These are phyloP conservation scores for Alfaro cultratus DNA, from an alignment of 2,797 vertebrate species.

Conservation along the genomic window DNA sequence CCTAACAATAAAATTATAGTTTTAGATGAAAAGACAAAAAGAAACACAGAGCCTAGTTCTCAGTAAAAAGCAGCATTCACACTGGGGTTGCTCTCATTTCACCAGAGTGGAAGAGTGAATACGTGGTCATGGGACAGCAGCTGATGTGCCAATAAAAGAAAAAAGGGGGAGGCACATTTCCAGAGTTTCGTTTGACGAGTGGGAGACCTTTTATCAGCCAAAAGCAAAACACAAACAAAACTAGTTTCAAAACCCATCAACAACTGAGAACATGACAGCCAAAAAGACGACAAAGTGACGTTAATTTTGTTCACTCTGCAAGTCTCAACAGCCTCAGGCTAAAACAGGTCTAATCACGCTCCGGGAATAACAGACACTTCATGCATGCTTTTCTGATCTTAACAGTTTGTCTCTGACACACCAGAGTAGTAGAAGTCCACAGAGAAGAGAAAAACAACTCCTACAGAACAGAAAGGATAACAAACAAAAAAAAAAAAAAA, in stretches of 20 bases:
- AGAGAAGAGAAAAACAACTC: constrained; percentile 4
- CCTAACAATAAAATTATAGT: background rate
- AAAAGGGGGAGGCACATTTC: constrained; percentile 38
- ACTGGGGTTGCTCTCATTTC: constrained; percentile 19
- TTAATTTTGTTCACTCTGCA: constrained; percentile 22
- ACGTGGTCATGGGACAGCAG: constrained; percentile 66
- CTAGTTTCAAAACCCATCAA: background rate
- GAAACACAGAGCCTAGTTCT: constrained; percentile 14
- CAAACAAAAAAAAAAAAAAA: background rate
- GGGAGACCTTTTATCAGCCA: constrained; percentile 2
- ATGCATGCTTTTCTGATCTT: constrained; percentile 37
- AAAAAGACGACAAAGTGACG: constrained; percentile 20
- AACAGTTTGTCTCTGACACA: constrained; percentile 32
- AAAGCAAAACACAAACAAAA: constrained; percentile 5
- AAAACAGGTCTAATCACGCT: constrained; percentile 68
- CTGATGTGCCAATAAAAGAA: constrained; percentile 47
- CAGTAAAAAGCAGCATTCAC: constrained; percentile 32
- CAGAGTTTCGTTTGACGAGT: constrained; percentile 24
- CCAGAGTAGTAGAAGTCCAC: constrained; percentile 14
- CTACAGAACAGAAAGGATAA: background rate
- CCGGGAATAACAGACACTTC: constrained; percentile 16
- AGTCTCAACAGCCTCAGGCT: constrained; percentile 37
- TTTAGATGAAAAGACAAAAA: constrained; percentile 10
- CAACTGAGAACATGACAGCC: constrained; percentile 8
- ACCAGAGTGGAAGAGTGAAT: constrained; percentile 51